Base-by-base conservation (phyloP, 2,797 vertebrate genomes). In the Vireo griseus region DNA sequence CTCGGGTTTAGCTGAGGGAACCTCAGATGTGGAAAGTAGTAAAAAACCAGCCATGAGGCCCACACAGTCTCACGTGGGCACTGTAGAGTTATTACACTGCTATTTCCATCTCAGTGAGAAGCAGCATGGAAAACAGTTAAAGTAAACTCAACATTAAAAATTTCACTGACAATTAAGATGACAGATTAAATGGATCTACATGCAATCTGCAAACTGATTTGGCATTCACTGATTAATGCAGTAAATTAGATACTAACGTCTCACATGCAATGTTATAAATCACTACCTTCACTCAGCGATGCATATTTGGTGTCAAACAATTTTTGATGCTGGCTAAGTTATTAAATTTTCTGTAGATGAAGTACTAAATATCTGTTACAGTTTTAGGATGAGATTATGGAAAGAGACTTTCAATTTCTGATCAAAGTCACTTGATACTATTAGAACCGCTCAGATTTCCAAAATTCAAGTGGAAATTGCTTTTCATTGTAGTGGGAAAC, bases 131-230 rank as follows among this genome's bases (percentile, higher is more conserved):
- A 95, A 97, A 86, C 77, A 91, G 94, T 77, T 95, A 94, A 93
- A n/a, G 66, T 91, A 94, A 95, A 96, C 65, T 85, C 80, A 83
- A 90, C 82, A 79, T 86, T 92, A 93, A 96, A 96, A 93, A 93
- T 87, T 87, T 97, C 88, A 93, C 72, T 94, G 91, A 72, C 92
- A 94, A 95, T 97, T 96, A 97, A 89, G 59, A 73, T 96, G 95
- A 97, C 91, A 96, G 91, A 97, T 95, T 95, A 97, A 96, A 96
- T 76, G 87, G 90, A 95, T 96, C 95, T 92, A 87, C 94, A 84
- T 88, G 86, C 85, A 95, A 93, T 95, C 84, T 94, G 74, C 79
- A 93, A 95, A 86, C 81, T 83, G 80, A 92, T 95, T 85, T 90
- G 92, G 95, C 90, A 92, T 78, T 94, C 87, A 37, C 90, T 96